These are phyloP conservation scores for Cynaeus angustus DNA, from an alignment of 2,888 invertebrate species.

Conservation along the genomic window DNA sequence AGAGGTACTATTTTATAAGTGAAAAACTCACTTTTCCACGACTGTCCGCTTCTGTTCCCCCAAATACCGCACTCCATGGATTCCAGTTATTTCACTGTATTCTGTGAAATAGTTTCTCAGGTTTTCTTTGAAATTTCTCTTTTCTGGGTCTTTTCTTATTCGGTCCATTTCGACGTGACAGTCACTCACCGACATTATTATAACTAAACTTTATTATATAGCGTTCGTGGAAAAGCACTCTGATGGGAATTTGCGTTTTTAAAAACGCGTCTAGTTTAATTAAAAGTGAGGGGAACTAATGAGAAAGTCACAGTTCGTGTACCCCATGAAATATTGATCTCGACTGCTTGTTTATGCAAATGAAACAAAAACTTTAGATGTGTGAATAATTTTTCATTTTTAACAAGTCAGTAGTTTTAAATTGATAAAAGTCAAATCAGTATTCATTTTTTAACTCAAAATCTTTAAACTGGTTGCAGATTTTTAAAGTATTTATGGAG, in stretches of 20 bases:
- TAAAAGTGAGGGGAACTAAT: neutral
- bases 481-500: too few species aligned
- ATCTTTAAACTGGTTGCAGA: too few species aligned
- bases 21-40: conserved; percentile 33
- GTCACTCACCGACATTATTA: conserved; percentile 11
- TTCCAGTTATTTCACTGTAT: conserved; percentile 15
- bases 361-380: too few species aligned
- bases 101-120: conserved; percentile 12
- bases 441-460: too few species aligned
- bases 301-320: neutral
- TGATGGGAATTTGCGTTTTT: neutral
- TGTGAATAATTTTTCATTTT: too few species aligned
- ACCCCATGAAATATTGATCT: neutral
- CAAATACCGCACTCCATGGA: conserved; percentile 26
- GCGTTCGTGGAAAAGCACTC: neutral
- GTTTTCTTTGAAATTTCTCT: neutral
- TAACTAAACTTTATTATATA: too few species aligned
- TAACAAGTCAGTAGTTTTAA: too few species aligned
- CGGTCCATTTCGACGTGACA: neutral
- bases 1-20: too few species aligned
- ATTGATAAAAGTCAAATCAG: too few species aligned
- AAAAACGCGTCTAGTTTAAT: neutral
- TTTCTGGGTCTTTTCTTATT: neutral
- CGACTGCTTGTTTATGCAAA: neutral
- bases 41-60: conserved; percentile 10